Percentiles rank a stretch among this genome's conserved stretches.
Conservation (phyloP, 1,140 invertebrate genomes). For the Dendrolimus punctatus region DNA sequence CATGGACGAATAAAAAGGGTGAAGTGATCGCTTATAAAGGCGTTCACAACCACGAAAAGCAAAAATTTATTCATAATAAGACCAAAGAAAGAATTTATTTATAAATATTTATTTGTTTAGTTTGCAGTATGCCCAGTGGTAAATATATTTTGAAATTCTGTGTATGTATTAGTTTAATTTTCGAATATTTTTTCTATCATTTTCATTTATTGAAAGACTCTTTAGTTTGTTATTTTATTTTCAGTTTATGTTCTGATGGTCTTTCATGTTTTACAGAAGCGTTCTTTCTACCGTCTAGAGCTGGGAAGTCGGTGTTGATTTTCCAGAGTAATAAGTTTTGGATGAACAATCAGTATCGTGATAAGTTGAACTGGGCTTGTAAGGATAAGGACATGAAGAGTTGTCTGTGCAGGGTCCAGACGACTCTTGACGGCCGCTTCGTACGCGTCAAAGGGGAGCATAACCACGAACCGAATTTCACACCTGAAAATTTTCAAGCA, state of each 20-base stretch:
- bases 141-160: too few species aligned
- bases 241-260: background rate
- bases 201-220: too few species aligned
- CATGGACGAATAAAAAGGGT: conserved; percentile 39
- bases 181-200: too few species aligned
- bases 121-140: too few species aligned
- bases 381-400: conserved; percentile 54
- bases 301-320: conserved; percentile 62
- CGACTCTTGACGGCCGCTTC: conserved; percentile 50
- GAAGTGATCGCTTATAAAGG: conserved; percentile 32
- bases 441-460: conserved; percentile 49
- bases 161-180: too few species aligned
- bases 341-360: conserved; percentile 57
- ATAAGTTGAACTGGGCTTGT: conserved; percentile 63
- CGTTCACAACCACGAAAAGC: conserved; percentile 41
- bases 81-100: conserved; percentile 28
- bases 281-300: conserved; percentile 59
- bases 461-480: conserved; percentile 55
- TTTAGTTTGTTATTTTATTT: too few species aligned
- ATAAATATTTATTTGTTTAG: conserved; percentile 5
- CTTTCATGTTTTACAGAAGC: conserved; percentile 43
- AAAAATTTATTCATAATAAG: conserved; percentile 33
- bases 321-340: conserved; percentile 61
- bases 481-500: conserved; percentile 42
- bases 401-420: conserved; percentile 58